These are phyloP conservation scores for Polymixis lichenea DNA, from an alignment of 2,888 invertebrate species.

Conservation along the genomic window DNA sequence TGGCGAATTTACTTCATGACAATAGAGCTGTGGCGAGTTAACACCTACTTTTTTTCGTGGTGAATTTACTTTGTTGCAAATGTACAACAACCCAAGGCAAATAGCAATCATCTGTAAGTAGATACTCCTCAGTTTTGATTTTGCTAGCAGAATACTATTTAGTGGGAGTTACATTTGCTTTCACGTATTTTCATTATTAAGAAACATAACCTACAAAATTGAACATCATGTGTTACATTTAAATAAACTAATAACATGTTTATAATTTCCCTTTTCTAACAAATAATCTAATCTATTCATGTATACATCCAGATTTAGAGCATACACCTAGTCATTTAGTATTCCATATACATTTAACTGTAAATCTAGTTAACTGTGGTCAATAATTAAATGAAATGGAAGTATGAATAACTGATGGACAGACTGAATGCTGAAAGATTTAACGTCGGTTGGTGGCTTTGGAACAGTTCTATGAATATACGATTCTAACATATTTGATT, in stretches of 20 bases:
- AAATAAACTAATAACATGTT: background rate
- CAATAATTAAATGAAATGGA: slow-evolving; percentile 39
- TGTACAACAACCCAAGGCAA: no score
- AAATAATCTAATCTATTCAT: background rate
- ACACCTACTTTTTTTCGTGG: no score
- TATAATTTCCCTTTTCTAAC: background rate
- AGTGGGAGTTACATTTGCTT: no score
- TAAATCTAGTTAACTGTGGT: slow-evolving; percentile 1
- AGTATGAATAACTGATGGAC: slow-evolving; percentile 36
- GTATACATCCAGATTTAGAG: slow-evolving; percentile 10
- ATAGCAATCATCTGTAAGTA: no score
- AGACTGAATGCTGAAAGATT: slow-evolving; percentile 26
- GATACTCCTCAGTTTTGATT: no score
- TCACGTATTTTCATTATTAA: no score
- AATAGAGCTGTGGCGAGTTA: no score
- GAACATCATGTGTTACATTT: background rate
- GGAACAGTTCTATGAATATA: slow-evolving; percentile 38
- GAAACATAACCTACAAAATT: background rate
- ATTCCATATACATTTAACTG: background rate
- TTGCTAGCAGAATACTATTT: no score
- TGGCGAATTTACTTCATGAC: no score
- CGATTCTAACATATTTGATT: slow-evolving; percentile 24
- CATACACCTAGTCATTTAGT: slow-evolving; percentile 2
- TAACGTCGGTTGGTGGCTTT: slow-evolving; percentile 17
- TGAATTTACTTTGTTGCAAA: no score